Conservation (phyloP, 2,797 vertebrate genomes). For the Tarsius wallacei region DNA sequence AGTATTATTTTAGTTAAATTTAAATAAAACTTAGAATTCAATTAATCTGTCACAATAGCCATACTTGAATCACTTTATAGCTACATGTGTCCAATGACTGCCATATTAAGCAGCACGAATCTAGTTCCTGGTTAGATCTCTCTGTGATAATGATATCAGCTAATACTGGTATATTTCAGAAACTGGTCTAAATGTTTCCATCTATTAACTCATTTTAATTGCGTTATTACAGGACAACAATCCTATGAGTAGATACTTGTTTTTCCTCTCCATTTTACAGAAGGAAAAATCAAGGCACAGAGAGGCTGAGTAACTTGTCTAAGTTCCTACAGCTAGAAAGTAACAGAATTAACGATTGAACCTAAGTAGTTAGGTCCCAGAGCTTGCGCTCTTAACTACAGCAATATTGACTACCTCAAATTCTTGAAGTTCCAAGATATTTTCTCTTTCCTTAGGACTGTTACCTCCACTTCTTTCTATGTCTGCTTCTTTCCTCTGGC, state of each 20-base stretch:
- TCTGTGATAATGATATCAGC: background rate
- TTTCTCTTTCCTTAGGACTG: background rate
- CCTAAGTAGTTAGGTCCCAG: background rate
- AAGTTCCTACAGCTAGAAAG: background rate
- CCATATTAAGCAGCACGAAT: background rate
- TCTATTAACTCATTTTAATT: background rate
- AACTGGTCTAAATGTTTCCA: background rate
- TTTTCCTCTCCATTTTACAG: background rate
- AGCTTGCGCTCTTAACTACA: background rate
- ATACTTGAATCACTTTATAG: background rate
- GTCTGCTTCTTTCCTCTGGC: background rate
- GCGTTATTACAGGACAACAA: background rate
- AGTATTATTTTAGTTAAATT: background rate
- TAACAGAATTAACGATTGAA: background rate
- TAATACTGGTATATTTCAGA: background rate
- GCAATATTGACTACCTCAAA: background rate
- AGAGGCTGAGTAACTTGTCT: background rate
- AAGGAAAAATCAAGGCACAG: background rate
- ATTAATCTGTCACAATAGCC: background rate
- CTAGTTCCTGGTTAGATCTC: background rate
- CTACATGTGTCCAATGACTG: background rate
- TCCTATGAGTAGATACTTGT: background rate
- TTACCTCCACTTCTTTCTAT: background rate
- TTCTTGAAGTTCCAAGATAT: background rate
- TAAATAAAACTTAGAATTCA: background rate